Evolutionary conservation across 2,113 vertebrate species (phyloP).

Genomic region (Oxyura jamaicensis): DNA sequence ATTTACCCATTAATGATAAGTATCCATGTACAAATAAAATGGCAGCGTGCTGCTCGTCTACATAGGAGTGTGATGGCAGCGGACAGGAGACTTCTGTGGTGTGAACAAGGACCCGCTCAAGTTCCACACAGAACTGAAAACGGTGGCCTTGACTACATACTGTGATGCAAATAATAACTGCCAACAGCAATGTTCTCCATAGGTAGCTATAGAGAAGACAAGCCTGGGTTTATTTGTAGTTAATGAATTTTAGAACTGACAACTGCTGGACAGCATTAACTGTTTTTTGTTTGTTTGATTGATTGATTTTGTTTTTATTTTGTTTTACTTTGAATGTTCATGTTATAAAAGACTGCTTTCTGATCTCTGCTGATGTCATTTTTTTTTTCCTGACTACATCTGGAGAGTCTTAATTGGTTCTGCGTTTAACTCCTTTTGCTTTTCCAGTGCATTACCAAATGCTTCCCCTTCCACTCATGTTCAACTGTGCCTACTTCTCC

Average conservation of each 20-base stretch:
- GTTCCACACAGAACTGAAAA: neutral
- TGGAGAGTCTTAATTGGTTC: slow-evolving; percentile 17
- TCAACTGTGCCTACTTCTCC: neutral
- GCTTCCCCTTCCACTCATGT: neutral
- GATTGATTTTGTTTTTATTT: neutral
- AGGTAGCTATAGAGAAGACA: neutral
- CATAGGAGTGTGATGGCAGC: neutral
- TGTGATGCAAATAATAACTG: neutral
- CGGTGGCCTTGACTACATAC: neutral
- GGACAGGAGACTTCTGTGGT: neutral
- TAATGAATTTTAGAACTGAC: neutral
- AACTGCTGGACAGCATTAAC: neutral
- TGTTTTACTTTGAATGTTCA: neutral
- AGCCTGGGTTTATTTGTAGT: neutral
- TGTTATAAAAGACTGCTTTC: neutral
- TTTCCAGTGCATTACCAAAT: neutral
- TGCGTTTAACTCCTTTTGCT: neutral
- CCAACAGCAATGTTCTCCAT: neutral
- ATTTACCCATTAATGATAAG: neutral
- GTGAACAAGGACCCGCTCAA: neutral
- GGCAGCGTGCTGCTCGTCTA: neutral
- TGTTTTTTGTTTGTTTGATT: neutral
- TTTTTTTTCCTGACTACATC: neutral
- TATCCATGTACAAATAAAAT: neutral
- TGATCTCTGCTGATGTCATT: neutral